These are phyloP conservation scores for Ophion ellenae DNA, from an alignment of 2,888 invertebrate species.

Conservation along the genomic window DNA sequence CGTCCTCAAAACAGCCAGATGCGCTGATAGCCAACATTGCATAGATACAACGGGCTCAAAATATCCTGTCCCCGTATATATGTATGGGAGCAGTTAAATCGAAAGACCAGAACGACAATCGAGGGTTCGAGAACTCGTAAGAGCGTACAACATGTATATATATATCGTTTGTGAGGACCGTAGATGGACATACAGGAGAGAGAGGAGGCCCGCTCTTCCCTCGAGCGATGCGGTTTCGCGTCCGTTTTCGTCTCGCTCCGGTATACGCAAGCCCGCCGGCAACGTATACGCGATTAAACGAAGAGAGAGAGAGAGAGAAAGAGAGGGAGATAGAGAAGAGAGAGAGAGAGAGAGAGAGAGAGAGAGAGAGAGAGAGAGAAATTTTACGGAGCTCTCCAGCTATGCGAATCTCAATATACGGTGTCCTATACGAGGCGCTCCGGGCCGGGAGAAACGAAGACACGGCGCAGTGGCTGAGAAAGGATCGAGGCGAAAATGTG, in stretches of 20 bases:
- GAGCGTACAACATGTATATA: slow-evolving; percentile 22
- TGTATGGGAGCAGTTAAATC: slow-evolving; percentile 14
- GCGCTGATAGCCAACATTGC: too few species aligned
- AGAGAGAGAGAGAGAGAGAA: slow-evolving; percentile 44
- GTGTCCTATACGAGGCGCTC: slow-evolving; percentile 5
- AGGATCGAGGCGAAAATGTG: slow-evolving; percentile 52
- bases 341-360: not conserved
- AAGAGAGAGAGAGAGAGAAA: slow-evolving; percentile 17
- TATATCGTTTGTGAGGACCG: slow-evolving; percentile 50
- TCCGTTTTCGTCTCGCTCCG: slow-evolving; percentile 48
- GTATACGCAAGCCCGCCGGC: slow-evolving; percentile 58
- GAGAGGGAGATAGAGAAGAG: too few species aligned
- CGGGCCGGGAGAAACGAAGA: slow-evolving; percentile 45
- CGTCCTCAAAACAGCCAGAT: too few species aligned
- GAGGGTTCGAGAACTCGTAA: slow-evolving; percentile 41
- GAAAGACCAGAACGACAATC: slow-evolving; percentile 32
- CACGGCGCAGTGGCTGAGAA: slow-evolving; percentile 26
- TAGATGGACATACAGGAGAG: slow-evolving; percentile 61
- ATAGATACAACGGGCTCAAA: too few species aligned
- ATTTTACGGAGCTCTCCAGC: slow-evolving; percentile 63
- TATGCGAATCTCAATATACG: slow-evolving; percentile 26
- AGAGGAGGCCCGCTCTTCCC: slow-evolving; percentile 49
- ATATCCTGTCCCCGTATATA: too few species aligned
- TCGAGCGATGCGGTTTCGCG: slow-evolving; percentile 59
- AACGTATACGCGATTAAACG: slow-evolving; percentile 64